Base-by-base conservation (phyloP, 2,113 vertebrate genomes). In the Montifringilla adamsi region DNA sequence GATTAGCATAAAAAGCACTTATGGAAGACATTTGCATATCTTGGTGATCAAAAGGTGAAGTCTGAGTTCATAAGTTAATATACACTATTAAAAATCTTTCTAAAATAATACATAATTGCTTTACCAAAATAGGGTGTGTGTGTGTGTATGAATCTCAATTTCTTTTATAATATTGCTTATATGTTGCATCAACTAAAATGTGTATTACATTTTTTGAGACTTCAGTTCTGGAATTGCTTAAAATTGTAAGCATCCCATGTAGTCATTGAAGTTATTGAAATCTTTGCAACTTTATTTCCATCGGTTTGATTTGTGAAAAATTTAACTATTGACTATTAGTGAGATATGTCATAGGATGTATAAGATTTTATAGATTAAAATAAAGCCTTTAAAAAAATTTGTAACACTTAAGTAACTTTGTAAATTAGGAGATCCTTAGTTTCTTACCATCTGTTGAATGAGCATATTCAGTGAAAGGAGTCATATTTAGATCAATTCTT, bases 1-100 rank as follows among this genome's bases (percentile, higher is more conserved):
- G 66, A 93, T 92, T 94, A 84, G 79, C 81, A 85, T 52, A 70
- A 47, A 94, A 91, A 74, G 22, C 28, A 68, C 26, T 93, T 92
- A 81, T 1, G 13, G 53, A 93, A 93, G 73, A 82, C 8, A 84
- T 93, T 95, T 93, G 33, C 80, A n/a, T 96, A 72, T 84, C 70
- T 75, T 95, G 33, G 72, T 77, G 74, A 72, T 81, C 37, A 35
- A 41, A 89, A 89, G 41, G 70, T 81, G 44, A 95, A 85, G 14
- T 81, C 28, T 13, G 49, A 59, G 59, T 74, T 78, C 43, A 8
- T 52, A 90, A 78, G n/a, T 68, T 88, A 86, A 68, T 26, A 46
- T 15, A 46, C 6, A 2, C 10, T 49, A 30, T 50, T 74, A 87
- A 59, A 82, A 50, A 27, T 79, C 24, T 22, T 87, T 35, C 15